These are phyloP conservation scores for Melinaea menophilus DNA, from an alignment of 2,888 invertebrate species.

Conservation along the genomic window DNA sequence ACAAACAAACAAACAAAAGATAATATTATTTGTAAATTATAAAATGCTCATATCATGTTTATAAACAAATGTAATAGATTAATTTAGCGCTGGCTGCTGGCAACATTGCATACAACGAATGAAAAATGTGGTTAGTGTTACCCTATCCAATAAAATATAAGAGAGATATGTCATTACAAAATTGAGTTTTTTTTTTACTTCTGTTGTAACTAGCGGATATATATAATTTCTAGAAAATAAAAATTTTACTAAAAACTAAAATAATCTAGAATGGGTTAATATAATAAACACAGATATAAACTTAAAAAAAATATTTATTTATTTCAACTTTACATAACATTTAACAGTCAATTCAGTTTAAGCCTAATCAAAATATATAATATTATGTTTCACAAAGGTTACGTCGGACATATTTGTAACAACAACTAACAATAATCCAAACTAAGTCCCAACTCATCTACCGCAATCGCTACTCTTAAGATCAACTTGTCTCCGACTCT, in stretches of 20 bases:
- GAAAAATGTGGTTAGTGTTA: too few relatives aligned
- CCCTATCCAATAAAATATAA: too few relatives aligned
- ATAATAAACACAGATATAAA: not conserved
- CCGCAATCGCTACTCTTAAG: conserved; percentile 2
- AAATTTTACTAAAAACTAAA: not conserved
- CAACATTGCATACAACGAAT: too few relatives aligned
- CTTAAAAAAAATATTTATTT: conserved; percentile 1
- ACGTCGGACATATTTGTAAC: not conserved
- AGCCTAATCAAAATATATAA: not conserved
- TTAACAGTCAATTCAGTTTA: not conserved
- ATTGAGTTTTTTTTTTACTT: too few relatives aligned
- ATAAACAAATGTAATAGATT: too few relatives aligned
- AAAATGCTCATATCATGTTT: too few relatives aligned
- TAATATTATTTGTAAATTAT: too few relatives aligned
- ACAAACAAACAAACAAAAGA: too few relatives aligned
- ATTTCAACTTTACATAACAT: not conserved
- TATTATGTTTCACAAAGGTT: not conserved
- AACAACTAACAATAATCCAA: not conserved
- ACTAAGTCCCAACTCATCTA: not conserved
- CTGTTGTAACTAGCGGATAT: too few relatives aligned
- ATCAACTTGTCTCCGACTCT: conserved; percentile 9
- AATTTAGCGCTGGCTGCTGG: too few relatives aligned
- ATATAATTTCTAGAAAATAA: too few relatives aligned
- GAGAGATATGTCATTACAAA: too few relatives aligned
- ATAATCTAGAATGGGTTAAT: not conserved